Percentiles rank a stretch among this genome's conserved stretches.
Conservation (phyloP, 2,888 invertebrate genomes). For the Pachymerium ferrugineum region DNA sequence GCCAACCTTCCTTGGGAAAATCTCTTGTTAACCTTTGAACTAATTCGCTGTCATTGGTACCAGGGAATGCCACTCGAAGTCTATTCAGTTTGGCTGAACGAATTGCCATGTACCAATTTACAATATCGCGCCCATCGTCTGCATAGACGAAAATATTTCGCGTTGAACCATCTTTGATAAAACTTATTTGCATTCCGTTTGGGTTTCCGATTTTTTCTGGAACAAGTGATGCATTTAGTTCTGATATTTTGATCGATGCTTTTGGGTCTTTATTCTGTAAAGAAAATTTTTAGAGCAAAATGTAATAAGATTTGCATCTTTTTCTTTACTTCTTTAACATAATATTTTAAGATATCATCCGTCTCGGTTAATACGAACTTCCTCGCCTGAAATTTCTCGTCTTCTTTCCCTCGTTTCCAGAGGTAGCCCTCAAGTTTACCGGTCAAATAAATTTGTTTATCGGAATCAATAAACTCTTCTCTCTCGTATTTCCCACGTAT, state of each 20-base stretch:
- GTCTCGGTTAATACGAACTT: constrained; percentile 75
- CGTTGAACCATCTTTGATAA: constrained; percentile 76
- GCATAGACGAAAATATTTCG: constrained; percentile 82
- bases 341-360: constrained; percentile 69
- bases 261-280: constrained; percentile 64
- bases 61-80: constrained; percentile 76
- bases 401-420: constrained; percentile 84
- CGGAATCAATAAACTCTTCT: constrained; percentile 75
- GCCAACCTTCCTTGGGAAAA: constrained; percentile 78
- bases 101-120: constrained; percentile 78
- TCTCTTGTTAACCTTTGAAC: constrained; percentile 68
- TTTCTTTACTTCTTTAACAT: constrained; percentile 50
- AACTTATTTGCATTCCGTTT: constrained; percentile 78
- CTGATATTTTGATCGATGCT: constrained; percentile 70
- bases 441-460: constrained; percentile 70
- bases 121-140: constrained; percentile 69
- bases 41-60: constrained; percentile 45
- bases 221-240: constrained; percentile 76
- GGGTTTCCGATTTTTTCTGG: constrained; percentile 72
- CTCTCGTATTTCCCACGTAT: constrained; percentile 84
- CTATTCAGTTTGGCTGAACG: constrained; percentile 77
- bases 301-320: background rate
- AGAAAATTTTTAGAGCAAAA: background rate
- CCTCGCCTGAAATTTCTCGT: constrained; percentile 72
- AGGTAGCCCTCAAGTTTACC: constrained; percentile 72